These are phyloP conservation scores for Spondyliosoma cantharus DNA, from an alignment of 2,797 vertebrate genomes.

Conservation along the genomic window DNA sequence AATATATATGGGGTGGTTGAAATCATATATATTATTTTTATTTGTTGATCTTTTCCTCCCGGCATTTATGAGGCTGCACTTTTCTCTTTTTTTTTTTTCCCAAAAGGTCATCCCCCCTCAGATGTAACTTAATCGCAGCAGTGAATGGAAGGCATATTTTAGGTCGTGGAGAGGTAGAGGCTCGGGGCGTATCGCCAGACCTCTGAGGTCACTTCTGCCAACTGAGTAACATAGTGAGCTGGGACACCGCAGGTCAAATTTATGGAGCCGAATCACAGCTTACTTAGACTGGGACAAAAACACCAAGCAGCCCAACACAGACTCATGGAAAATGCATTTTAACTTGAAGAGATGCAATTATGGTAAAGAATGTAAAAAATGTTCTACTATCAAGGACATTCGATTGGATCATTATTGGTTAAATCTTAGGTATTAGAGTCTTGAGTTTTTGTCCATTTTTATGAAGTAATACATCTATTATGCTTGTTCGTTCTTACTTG, in stretches of 20 bases:
- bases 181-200: conserved; percentile 27
- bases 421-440: neutral
- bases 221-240: conserved; percentile 19
- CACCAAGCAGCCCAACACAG: neutral
- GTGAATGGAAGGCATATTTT: conserved; percentile 62
- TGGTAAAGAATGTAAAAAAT: neutral
- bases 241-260: conserved; percentile 25
- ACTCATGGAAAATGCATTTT: neutral
- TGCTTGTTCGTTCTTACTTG: conserved; percentile 15
- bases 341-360: neutral
- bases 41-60: conserved; percentile 61
- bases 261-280: conserved; percentile 6
- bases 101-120: conserved; percentile 56
- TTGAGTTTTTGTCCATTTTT: conserved; percentile 6
- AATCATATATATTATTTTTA: conserved; percentile 59
- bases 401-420: neutral
- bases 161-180: conserved; percentile 45
- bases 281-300: neutral
- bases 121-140: conserved; percentile 70
- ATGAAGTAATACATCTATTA: conserved; percentile 14
- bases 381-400: neutral
- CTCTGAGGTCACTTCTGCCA: conserved; percentile 36
- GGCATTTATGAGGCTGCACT: conserved; percentile 57
- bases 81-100: conserved; percentile 52
- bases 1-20: conserved; percentile 18